Conservation (phyloP, 2,797 vertebrate species). For the Myotis vivesi region DNA sequence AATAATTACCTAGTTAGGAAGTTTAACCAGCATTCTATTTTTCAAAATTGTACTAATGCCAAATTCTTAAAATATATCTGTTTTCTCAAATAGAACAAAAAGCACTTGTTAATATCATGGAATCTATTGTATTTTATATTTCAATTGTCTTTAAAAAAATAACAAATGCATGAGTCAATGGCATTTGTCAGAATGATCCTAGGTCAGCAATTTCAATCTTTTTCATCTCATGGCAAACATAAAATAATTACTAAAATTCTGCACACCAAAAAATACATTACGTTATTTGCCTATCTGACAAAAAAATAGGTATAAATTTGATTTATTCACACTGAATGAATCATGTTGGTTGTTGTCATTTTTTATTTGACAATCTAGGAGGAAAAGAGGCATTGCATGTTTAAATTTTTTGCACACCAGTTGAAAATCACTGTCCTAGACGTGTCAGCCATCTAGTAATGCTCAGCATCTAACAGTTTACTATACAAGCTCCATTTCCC, state of each 20-base stretch:
- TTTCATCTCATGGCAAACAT: background rate
- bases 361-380: background rate
- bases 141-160: background rate
- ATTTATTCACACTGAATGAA: background rate
- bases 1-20: constrained; percentile 23
- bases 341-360: background rate
- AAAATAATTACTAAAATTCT: background rate
- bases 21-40: constrained; percentile 30
- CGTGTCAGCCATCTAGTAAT: background rate
- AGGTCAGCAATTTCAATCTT: background rate
- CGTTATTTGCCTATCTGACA: background rate
- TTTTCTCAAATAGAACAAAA: constrained; percentile 3
- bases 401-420: background rate
- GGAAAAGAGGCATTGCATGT: background rate
- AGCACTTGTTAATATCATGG: background rate
- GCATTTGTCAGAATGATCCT: background rate
- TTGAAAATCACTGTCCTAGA: background rate
- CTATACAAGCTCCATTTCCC: background rate
- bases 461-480: background rate
- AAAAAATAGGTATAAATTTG: background rate
- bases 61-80: background rate
- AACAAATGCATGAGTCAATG: background rate
- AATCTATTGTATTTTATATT: background rate
- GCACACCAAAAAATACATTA: background rate
- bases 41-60: background rate